phyloP scores from a whole-genome alignment of 2,797 vertebrate species.

The Poeciliopsis turneri region DNA sequence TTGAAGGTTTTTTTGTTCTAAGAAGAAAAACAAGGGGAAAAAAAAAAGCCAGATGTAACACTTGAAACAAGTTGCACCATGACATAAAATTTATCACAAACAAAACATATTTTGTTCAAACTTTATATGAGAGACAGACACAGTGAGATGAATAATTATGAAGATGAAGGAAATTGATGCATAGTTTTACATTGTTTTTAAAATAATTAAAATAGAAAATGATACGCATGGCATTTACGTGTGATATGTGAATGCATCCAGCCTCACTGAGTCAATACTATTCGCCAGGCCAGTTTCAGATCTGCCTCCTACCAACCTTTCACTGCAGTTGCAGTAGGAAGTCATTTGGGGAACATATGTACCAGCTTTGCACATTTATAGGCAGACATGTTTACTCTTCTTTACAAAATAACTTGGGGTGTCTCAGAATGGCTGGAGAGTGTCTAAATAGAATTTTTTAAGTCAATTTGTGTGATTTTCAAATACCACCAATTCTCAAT shows the following conservation, averaged over 20 bases:
- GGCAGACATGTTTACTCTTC: background rate
- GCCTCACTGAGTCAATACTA: background rate
- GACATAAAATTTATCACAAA: background rate
- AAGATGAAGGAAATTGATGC: background rate
- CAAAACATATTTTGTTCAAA: background rate
- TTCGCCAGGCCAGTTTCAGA: background rate
- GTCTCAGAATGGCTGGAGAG: background rate
- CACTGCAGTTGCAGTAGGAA: background rate
- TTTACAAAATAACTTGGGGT: background rate
- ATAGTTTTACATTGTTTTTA: background rate
- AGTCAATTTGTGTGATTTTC: too few relatives aligned
- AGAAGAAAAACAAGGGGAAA: background rate
- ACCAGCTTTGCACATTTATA: background rate
- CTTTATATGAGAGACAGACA: background rate
- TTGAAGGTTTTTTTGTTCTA: background rate
- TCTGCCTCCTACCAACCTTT: background rate
- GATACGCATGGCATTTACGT: background rate
- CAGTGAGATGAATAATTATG: background rate
- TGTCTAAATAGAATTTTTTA: background rate
- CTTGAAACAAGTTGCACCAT: background rate
- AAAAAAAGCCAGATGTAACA: conserved; percentile 23
- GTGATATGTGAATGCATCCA: background rate
- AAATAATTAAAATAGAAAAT: background rate
- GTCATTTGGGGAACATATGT: background rate
- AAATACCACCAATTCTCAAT: background rate